A percentile compares a stretch with the other conserved stretches of the same genome.
Evolutionary conservation across 2,797 vertebrate species (phyloP).

Genomic region (Eurystomus glaucurus): DNA sequence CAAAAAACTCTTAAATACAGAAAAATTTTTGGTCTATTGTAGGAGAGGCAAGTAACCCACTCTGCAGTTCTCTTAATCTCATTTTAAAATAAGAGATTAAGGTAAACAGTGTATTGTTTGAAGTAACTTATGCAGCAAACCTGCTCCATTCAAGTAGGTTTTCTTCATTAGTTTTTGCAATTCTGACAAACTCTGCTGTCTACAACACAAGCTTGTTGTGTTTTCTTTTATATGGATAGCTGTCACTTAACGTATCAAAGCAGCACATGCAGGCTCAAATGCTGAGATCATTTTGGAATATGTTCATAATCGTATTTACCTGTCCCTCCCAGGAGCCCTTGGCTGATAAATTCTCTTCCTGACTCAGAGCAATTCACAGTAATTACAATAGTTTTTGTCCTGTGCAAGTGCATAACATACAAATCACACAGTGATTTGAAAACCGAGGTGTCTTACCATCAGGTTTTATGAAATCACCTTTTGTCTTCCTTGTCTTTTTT

Average conservation of each 20-base stretch:
- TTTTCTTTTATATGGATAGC: not conserved
- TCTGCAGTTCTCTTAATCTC: not conserved
- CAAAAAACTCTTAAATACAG: not conserved
- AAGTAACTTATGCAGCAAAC: not conserved
- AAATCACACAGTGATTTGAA: not conserved
- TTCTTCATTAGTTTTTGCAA: not conserved
- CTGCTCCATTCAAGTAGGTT: not conserved
- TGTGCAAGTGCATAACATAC: not conserved
- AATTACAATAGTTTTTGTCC: not conserved
- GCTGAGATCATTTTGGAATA: not conserved
- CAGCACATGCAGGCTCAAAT: not conserved
- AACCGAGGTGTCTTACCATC: constrained; percentile 34
- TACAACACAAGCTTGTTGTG: not conserved
- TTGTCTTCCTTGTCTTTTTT: constrained; percentile 1
- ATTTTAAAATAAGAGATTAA: not conserved
- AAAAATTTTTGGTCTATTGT: not conserved
- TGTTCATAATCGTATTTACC: not conserved
- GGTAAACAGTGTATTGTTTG: not conserved
- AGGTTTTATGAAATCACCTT: constrained; percentile 45
- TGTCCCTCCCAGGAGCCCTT: not conserved
- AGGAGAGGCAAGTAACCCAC: not conserved
- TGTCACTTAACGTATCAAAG: not conserved
- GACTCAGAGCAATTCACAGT: not conserved
- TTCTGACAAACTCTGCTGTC: not conserved
- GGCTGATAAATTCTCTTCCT: not conserved